These are phyloP conservation scores for Alligator mississippiensis DNA, from an alignment of 2,113 vertebrate genomes.

Conservation along the genomic window DNA sequence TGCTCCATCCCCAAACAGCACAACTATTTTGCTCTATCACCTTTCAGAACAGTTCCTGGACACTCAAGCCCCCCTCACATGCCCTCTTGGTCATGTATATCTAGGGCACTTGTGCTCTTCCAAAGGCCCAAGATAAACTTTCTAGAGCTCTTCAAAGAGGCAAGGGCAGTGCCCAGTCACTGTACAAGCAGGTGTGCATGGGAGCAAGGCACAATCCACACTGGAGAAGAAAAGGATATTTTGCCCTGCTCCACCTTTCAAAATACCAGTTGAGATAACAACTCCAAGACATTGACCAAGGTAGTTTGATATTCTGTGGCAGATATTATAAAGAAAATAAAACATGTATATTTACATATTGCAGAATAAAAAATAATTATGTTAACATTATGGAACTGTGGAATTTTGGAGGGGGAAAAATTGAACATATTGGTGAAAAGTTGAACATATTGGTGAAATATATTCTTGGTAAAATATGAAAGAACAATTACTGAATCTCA, in stretches of 20 bases:
- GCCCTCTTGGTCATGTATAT: not conserved
- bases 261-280: not conserved
- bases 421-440: no score
- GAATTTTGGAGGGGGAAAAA: not conserved
- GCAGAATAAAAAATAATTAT: not conserved
- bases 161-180: not conserved
- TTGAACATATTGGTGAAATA: no score
- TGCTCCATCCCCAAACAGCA: not conserved
- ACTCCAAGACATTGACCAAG: not conserved
- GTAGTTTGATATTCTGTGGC: not conserved
- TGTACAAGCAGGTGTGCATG: not conserved
- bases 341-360: not conserved
- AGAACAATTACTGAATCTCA: not conserved
- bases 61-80: not conserved
- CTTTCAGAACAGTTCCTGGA: accelerated
- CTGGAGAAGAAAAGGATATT: not conserved
- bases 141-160: not conserved
- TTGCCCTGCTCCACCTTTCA: not conserved
- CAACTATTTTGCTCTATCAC: not conserved
- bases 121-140: no score
- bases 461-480: not conserved
- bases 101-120: no score
- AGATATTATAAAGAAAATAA: not conserved
- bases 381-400: not conserved
- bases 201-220: not conserved